These are phyloP conservation scores for Chaunax sp. DNA, from an alignment of 2,797 vertebrate species.

Conservation along the genomic window DNA sequence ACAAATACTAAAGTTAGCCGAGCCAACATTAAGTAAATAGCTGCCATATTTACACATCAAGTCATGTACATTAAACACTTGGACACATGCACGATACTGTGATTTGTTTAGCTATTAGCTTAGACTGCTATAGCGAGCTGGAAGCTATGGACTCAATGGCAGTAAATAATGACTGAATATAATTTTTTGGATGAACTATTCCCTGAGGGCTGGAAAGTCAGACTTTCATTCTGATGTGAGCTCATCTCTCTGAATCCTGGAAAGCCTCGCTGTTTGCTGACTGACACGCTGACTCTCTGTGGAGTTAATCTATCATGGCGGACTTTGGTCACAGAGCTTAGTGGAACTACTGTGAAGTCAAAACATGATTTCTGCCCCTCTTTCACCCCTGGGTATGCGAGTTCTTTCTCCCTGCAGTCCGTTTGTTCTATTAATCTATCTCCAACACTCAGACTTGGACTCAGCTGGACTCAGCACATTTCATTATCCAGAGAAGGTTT, in stretches of 20 bases:
- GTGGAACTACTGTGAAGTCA: slow-evolving; percentile 6
- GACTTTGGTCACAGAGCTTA: too few species aligned
- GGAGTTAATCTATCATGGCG: slow-evolving; percentile 22
- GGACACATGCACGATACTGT: too few species aligned
- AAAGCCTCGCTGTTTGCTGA: not conserved
- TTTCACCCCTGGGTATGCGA: not conserved
- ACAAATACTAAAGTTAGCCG: too few species aligned
- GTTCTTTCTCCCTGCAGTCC: slow-evolving; percentile 9
- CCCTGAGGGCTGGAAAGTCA: not conserved
- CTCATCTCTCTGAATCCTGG: not conserved
- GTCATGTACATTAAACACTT: too few species aligned
- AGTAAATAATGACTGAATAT: not conserved
- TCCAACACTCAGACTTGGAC: slow-evolving; percentile 33
- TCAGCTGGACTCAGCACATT: slow-evolving; percentile 26
- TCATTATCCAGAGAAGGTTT: slow-evolving; percentile 40
- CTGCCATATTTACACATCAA: too few species aligned
- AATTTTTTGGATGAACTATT: too few species aligned
- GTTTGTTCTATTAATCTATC: slow-evolving; percentile 43
- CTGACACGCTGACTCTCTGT: not conserved
- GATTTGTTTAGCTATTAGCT: too few species aligned
- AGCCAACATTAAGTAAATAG: too few species aligned
- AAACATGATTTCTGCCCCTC: slow-evolving; percentile 15
- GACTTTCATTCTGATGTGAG: not conserved
- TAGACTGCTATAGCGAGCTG: too few species aligned
- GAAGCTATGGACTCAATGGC: too few species aligned